Evolutionary conservation across 2,113 vertebrate genomes (phyloP).

Genomic region (Seriola dumerili): DNA sequence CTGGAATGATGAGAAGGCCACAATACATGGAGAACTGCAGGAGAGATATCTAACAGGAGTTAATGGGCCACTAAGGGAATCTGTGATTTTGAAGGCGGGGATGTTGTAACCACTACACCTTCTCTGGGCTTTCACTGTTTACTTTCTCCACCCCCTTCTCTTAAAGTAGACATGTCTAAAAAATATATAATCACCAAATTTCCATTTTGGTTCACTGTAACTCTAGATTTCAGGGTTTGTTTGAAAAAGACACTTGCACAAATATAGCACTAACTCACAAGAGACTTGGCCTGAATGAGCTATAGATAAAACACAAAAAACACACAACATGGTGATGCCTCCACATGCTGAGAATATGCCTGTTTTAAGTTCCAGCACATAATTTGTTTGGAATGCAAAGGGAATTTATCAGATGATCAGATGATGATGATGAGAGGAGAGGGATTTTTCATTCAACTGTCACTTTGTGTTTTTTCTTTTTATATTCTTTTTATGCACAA

Average conservation of each 20-base stretch:
- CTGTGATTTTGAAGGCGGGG: conserved; percentile 49
- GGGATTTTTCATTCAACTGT: conserved; percentile 44
- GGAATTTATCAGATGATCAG: conserved; percentile 39
- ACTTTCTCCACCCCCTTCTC: not conserved
- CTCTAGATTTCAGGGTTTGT: conserved; percentile 19
- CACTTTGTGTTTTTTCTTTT: conserved; percentile 42
- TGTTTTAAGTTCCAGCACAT: conserved; percentile 14
- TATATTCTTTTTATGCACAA: conserved; percentile 6
- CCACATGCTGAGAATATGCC: not conserved
- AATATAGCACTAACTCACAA: conserved; percentile 26
- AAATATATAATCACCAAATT: conserved; percentile 32
- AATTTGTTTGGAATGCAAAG: conserved; percentile 30
- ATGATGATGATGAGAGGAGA: too few species aligned
- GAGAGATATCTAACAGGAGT: conserved; percentile 46
- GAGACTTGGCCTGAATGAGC: conserved; percentile 41
- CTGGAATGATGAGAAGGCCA: conserved; percentile 41
- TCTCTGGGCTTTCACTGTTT: conserved; percentile 28
- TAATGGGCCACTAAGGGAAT: conserved; percentile 73
- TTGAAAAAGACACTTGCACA: conserved; percentile 12
- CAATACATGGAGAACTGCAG: conserved; percentile 40
- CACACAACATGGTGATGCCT: not conserved
- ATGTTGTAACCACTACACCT: conserved; percentile 34
- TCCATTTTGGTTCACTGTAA: conserved; percentile 42
- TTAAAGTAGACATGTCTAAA: conserved; percentile 29
- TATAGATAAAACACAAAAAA: conserved; percentile 2